Evolutionary conservation across 2,797 vertebrate genomes (phyloP), one percentile per base, ranked within the genome.

Genomic region (Melanotaenia pygmaea): DNA sequence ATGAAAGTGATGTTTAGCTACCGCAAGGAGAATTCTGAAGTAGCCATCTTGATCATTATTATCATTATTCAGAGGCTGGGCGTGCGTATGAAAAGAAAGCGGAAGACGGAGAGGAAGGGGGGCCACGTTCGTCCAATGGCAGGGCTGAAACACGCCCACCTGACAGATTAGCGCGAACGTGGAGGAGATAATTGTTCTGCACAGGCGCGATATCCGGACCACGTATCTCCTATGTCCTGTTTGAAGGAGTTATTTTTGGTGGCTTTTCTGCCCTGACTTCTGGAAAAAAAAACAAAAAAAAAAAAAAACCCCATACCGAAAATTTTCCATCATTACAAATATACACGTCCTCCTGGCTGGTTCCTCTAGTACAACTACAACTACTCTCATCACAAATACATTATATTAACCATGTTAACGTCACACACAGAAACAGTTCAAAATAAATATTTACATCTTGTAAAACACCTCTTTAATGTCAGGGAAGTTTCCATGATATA

Each of bases 41-140:
- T 90, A 88, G 94, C 94, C 95, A 95, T 95, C 94, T 95, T 95
- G 93, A 89, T 90, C 88, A 86, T 93, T 93, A 91, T 94, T 94
- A 92, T 94, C 94, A 92, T 93, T 91, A 94, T 92, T 90, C 88
- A 85, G 89, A 61, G 91, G 92, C 88, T 86, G 93, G 78, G 92
- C 92, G 91, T 92, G 93, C 87, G 88, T 81, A 82, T 75, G 88
- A 80, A 85, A 79, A 83, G 72, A 88, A 85, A 89, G 88, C 90
- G 90, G 91, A 92, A 93, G 74, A 76, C 74, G 76, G 71, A 77
- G 67, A 86, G 87, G 80, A 87, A 78, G 64, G 37, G 70, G 75
- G 75, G 54, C 56, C 1, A 59, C 4, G 32, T 26, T 45, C 2
- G 79, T 1, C 94, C 94, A 95, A 94, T 94, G 18, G 51, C 13